Evolutionary conservation across 2,888 invertebrate genomes (phyloP).

Genomic region (Apamea monoglypha): DNA sequence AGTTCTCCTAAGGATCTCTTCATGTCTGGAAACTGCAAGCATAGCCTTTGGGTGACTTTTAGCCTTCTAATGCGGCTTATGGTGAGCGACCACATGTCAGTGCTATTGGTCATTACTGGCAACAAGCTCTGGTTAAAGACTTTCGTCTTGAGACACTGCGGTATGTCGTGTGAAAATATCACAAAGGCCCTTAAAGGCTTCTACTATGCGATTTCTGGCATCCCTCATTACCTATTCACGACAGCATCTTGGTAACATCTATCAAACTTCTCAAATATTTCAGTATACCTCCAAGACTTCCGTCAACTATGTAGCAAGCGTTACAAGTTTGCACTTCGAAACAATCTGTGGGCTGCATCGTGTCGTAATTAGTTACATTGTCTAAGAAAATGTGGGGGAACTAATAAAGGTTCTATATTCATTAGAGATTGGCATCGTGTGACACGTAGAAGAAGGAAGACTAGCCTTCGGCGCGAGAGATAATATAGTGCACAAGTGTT

Average conservation of each 20-base stretch:
- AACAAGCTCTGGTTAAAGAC: no score
- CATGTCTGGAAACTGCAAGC: no score
- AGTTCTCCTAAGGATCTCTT: no score
- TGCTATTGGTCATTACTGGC: no score
- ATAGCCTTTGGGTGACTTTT: no score
- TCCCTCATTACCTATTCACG: constrained; percentile 5
- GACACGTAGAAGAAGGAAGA: no score
- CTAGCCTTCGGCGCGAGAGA: no score
- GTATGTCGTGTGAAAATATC: not conserved
- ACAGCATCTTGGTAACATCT: not conserved
- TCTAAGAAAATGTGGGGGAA: not conserved
- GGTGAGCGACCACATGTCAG: no score
- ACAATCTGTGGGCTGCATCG: constrained; percentile 28
- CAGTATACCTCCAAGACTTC: not conserved
- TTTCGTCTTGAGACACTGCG: no score
- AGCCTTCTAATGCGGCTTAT: no score
- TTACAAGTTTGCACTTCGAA: constrained; percentile 23
- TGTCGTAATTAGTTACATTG: constrained; percentile 10
- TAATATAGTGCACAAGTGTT: no score
- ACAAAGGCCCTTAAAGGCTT: not conserved
- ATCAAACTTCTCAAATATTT: constrained; percentile 27
- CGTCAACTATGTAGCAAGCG: not conserved
- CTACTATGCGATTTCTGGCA: not conserved
- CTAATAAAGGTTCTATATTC: not conserved
- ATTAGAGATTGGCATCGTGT: not conserved